Evolutionary conservation across 2,888 invertebrate species (phyloP), one percentile per base, ranked within the genome.

Genomic region (Synanthedon vespiformis): DNA sequence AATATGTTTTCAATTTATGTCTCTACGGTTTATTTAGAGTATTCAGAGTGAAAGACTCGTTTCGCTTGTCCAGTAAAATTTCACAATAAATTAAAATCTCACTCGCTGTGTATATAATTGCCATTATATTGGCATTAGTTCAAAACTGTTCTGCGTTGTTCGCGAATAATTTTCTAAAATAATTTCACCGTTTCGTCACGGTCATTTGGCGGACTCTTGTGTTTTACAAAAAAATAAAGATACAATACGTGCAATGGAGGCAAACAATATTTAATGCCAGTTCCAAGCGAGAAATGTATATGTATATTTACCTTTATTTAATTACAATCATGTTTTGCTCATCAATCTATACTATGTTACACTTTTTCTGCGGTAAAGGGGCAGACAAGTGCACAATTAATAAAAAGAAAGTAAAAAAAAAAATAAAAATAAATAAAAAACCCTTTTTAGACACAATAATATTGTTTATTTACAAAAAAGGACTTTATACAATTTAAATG

Each of bases 111-210:
- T 73, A 74, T 27, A 34, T 66, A 69, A 68, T 61, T 72, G 73
- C 71, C 67, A 60, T 67, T 69, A 68, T 67, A 67, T 80, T 81
- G 80, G 81, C 80, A 77, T 63, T 61, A 52, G 69, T 74, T 78
- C 81, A 81, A 80, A 16, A 69, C 58, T 68, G 70, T 77, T 79
- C 69, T 79, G 76, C 80, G 80, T 70, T 72, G 70, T 72, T 72
- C 61, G 64, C 65, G 70, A 66, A 67, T 65, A 65, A 61, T 71
- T 62, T 66, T 68, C 73, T 73, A 70, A 75, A 77, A 72, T 72
- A 67, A 71, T 73, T 70, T 69, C 64, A 63, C 67, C 66, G 65
- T 66, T 71, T 68, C 68, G 68, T 70, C 65, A 67, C 62, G 58
- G 61, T 55, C 41, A 40, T 34, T 40, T 50, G 13, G 50, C 27